Evolutionary conservation across 2,888 invertebrate genomes (phyloP), one percentile per base, ranked within the genome.

Genomic region (Melanargia galathea): DNA sequence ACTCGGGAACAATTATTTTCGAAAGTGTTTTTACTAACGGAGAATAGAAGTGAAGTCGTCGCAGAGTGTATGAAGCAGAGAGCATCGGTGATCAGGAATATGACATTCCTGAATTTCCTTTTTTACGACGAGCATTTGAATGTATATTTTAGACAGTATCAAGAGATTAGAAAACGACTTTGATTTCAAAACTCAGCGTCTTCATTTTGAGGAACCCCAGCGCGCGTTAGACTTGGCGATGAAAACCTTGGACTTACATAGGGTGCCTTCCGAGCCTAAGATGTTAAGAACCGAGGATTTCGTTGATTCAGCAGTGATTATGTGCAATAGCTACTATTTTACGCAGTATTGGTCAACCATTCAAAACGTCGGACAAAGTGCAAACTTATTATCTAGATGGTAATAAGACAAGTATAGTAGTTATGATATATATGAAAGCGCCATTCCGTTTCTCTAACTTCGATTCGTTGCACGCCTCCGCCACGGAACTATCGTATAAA

Each of bases 401-500:
- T 6, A 52, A 52, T 8, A 1, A 3, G 10, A 18, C 45, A 13
- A 13, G 11, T 5, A 26, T 7, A 30, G 6, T 13, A 1, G 2
- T 48, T 35, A 45, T 35, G 33, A 59, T 45, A 58, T 45, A 58
- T 80, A 92, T 0, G 70, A 87, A 91, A 69, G 92, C 90, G 0
- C 80, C 88, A 48, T 93, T 94, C 56, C 91, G 93, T 0, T 95
- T 92, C 74, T 90, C 92, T 0, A 89, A 92, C 63, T 85, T 94
- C 22, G 82, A 87, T 20, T 80, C 86, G 0, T 76, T 95, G 56
- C 90, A 92, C 49, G 92, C 93, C 1, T 92, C 93, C 69, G 92
- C 93, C 0, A 75, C 95, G 0, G 95, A 95, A 73, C 74, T 96
- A 57, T 94, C 95, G 0, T 96, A 96, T 70, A 94, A 86, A 16